Conservation (phyloP, 2,888 invertebrate species). For the Acanthosepion esculentum region DNA sequence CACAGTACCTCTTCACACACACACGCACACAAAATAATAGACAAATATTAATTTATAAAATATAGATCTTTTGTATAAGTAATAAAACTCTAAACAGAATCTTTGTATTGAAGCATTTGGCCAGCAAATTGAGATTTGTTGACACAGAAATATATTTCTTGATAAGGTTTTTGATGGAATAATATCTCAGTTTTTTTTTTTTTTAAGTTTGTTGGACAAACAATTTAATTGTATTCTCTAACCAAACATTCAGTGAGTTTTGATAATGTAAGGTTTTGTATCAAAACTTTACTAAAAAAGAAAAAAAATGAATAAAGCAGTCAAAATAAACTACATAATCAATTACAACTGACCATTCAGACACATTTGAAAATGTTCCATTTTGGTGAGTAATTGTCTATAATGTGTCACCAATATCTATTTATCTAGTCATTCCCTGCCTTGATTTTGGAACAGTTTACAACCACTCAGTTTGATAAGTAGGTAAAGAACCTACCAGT, state of each 20-base stretch:
- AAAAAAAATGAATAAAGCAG: neutral
- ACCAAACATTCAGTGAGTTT: conserved; percentile 18
- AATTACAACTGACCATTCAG: neutral
- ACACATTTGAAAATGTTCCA: conserved; percentile 9
- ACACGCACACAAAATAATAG: neutral
- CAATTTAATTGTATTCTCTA: neutral
- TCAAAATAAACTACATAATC: neutral
- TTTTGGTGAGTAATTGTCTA: conserved; percentile 33
- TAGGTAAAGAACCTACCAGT: neutral
- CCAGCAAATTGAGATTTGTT: neutral
- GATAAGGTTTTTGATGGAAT: neutral
- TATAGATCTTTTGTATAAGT: conserved; percentile 33
- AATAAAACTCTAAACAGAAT: conserved; percentile 33
- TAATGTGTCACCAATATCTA: conserved; percentile 33
- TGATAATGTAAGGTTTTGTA: neutral
- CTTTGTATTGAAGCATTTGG: conserved; percentile 9
- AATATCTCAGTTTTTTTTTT: conserved; percentile 4
- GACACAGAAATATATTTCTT: conserved; percentile 12
- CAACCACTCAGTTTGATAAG: neutral
- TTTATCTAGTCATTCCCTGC: conserved; percentile 23
- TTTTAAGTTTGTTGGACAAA: neutral
- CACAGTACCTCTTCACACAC: neutral
- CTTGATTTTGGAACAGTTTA: conserved; percentile 33
- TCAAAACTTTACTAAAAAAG: neutral
- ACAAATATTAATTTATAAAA: conserved; percentile 33